Evolutionary conservation across 2,797 vertebrate genomes (phyloP).

Genomic region (Intellagama lesueurii): DNA sequence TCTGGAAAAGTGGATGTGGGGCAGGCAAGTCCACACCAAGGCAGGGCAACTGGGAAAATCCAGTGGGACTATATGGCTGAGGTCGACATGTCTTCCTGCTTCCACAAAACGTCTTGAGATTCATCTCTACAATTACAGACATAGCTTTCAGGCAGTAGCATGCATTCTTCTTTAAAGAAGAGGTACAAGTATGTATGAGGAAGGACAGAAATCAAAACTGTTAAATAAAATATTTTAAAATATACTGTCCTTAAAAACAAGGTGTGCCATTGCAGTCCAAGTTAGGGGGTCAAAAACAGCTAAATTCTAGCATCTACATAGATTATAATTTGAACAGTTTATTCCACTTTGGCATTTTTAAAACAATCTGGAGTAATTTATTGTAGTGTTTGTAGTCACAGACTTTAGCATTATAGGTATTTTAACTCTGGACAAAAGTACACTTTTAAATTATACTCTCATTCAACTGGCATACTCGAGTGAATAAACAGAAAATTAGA

Average conservation of each 20-base stretch:
- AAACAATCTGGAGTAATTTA: neutral
- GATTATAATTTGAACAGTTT: neutral
- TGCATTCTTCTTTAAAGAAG: conserved; percentile 53
- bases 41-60: neutral
- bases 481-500: conserved; percentile 69
- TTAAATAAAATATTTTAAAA: neutral
- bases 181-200: conserved; percentile 51
- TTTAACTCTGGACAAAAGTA: conserved; percentile 63
- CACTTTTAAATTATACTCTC: conserved; percentile 68
- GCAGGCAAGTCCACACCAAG: too few relatives aligned
- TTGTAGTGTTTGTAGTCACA: neutral
- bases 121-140: neutral
- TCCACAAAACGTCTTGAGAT: neutral
- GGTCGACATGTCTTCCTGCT: neutral
- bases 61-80: too few relatives aligned
- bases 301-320: neutral
- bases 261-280: neutral
- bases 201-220: neutral
- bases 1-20: neutral
- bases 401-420: conserved; percentile 55
- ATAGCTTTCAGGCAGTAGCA: conserved; percentile 54
- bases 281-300: neutral
- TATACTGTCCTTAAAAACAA: neutral
- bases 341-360: neutral
- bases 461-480: conserved; percentile 64